A percentile compares a stretch with the other conserved stretches of the same genome.
These are phyloP conservation scores for Leucoraja ocellata DNA, from an alignment of 2,797 vertebrate genomes.

Conservation along the genomic window DNA sequence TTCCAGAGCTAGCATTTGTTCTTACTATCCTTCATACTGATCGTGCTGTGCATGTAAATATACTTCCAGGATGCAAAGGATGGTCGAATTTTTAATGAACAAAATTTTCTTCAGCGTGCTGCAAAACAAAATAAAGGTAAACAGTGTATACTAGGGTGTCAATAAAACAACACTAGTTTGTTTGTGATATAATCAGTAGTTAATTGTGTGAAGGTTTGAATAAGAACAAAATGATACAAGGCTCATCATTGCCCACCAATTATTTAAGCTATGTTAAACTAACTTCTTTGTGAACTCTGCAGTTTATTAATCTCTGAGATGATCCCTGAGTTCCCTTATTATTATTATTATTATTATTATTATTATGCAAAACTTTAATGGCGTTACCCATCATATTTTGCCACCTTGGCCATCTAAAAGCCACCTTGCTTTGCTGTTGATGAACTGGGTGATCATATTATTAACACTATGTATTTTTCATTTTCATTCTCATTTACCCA, in stretches of 20 bases:
- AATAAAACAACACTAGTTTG: neutral
- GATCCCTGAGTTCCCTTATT: neutral
- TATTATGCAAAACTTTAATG: neutral
- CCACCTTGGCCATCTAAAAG: neutral
- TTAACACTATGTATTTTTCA: neutral
- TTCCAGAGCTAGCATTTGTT: neutral
- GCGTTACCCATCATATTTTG: neutral
- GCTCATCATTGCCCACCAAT: neutral
- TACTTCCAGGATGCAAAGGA: conserved; percentile 73
- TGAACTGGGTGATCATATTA: too few relatives aligned
- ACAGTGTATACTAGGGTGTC: neutral
- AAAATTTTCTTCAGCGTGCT: conserved; percentile 86
- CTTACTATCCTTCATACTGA: neutral
- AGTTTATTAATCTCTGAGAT: neutral
- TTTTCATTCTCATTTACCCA: neutral
- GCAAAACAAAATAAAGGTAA: conserved; percentile 68
- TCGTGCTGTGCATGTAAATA: conserved; percentile 25
- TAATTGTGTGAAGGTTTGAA: neutral
- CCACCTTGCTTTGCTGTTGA: neutral
- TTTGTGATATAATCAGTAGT: neutral
- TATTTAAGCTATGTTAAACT: neutral
- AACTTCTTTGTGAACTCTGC: neutral
- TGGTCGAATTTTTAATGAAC: conserved; percentile 82
- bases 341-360: too few relatives aligned
- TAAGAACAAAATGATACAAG: neutral